Evolutionary conservation across 2,113 vertebrate species (phyloP).

Genomic region (Eupsittula cactorum): DNA sequence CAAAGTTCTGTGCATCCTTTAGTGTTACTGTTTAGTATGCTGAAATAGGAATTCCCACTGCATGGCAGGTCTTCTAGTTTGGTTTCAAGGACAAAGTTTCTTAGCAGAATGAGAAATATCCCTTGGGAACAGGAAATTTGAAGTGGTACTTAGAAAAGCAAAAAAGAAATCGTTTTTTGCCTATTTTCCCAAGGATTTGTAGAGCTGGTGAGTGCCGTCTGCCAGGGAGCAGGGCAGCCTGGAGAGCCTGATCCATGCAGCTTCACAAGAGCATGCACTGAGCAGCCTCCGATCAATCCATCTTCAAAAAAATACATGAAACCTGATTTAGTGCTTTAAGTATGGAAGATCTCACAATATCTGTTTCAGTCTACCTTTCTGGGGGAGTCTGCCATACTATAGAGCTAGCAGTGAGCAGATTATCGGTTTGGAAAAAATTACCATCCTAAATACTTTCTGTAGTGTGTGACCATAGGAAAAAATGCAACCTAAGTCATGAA

Average conservation of each 20-base stretch:
- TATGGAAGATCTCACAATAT: not conserved
- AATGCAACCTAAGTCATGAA: not conserved
- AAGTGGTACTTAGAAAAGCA: not conserved
- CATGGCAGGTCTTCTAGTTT: not conserved
- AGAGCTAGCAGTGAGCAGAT: not conserved
- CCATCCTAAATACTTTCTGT: not conserved
- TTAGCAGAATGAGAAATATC: not conserved
- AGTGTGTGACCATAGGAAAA: not conserved
- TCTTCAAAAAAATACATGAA: not conserved
- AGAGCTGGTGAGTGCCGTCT: not conserved
- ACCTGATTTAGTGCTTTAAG: not conserved
- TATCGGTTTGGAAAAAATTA: not conserved
- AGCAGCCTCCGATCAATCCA: not conserved
- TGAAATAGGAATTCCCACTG: not conserved
- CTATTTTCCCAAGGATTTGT: not conserved
- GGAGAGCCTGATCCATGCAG: not conserved
- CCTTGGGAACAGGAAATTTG: not conserved
- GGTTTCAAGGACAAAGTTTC: not conserved
- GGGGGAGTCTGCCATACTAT: not conserved
- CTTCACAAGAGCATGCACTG: not conserved
- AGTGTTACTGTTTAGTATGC: not conserved
- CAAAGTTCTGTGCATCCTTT: not conserved
- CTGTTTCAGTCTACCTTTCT: not conserved
- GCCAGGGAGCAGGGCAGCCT: not conserved
- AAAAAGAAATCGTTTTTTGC: not conserved